Percentiles rank a stretch among this genome's conserved stretches.
Conservation (phyloP, 2,113 vertebrate genomes). For the Amblyopsis rosae region DNA sequence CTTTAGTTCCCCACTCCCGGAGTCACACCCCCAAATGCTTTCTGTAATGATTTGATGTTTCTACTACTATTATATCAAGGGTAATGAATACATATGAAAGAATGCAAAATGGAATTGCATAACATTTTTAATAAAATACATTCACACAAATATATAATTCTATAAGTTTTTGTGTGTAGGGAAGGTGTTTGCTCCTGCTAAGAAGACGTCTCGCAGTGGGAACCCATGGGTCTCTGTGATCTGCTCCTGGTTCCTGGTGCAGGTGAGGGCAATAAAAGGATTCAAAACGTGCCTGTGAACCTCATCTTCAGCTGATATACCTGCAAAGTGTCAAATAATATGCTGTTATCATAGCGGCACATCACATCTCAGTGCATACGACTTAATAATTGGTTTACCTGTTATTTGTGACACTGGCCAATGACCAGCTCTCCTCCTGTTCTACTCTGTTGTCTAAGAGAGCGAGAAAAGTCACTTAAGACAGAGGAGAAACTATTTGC, state of each 20-base stretch:
- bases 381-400: background rate
- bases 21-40: too few relatives aligned
- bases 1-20: too few relatives aligned
- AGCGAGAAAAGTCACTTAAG: conserved; percentile 26
- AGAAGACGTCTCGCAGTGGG: conserved; percentile 81
- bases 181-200: conserved; percentile 77
- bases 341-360: background rate
- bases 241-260: conserved; percentile 88
- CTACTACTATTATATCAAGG: too few relatives aligned
- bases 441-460: conserved; percentile 20
- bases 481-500: conserved; percentile 33
- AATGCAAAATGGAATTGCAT: too few relatives aligned
- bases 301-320: background rate
- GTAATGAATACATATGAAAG: too few relatives aligned
- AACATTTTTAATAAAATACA: too few relatives aligned
- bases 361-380: background rate
- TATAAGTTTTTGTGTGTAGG: conserved; percentile 65
- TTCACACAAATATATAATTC: background rate
- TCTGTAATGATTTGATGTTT: too few relatives aligned
- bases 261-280: conserved; percentile 71
- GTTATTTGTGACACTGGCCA: background rate
- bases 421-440: conserved; percentile 2
- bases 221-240: conserved; percentile 89
- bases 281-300: background rate
- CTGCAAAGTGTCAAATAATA: background rate